These are phyloP conservation scores for Pavo muticus DNA, from an alignment of 2,113 vertebrate genomes.

Conservation along the genomic window DNA sequence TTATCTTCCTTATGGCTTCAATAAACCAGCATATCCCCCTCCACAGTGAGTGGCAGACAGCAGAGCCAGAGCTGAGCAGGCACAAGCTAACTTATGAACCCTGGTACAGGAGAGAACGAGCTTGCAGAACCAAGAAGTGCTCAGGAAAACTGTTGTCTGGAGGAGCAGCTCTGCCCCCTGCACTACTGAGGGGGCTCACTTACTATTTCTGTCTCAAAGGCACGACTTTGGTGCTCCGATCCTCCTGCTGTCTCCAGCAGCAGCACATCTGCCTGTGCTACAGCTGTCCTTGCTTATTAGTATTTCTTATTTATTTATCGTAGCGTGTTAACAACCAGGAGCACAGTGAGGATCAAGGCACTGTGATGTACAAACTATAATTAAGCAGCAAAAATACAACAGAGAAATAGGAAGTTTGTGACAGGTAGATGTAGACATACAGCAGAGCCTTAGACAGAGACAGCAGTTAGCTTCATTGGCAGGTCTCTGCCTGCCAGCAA, in stretches of 20 bases:
- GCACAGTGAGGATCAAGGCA: neutral
- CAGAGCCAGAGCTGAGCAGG: neutral
- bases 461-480: neutral
- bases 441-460: neutral
- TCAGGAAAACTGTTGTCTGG: neutral
- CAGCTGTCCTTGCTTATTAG: neutral
- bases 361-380: neutral
- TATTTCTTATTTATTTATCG: neutral
- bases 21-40: neutral
- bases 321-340: neutral
- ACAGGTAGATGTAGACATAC: neutral
- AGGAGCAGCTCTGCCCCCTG: neutral
- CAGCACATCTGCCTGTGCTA: neutral
- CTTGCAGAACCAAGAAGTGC: rapidly evolving
- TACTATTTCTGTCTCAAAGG: neutral
- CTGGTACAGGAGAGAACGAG: neutral
- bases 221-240: neutral
- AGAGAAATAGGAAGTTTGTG: neutral
- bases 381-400: neutral
- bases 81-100: neutral
- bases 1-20: neutral
- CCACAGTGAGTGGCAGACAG: neutral
- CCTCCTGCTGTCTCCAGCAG: neutral
- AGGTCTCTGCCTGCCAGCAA: neutral
- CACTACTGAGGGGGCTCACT: neutral